Evolutionary conservation across 2,888 invertebrate species (phyloP).

Genomic region (Stenchaetothrips biformis): DNA sequence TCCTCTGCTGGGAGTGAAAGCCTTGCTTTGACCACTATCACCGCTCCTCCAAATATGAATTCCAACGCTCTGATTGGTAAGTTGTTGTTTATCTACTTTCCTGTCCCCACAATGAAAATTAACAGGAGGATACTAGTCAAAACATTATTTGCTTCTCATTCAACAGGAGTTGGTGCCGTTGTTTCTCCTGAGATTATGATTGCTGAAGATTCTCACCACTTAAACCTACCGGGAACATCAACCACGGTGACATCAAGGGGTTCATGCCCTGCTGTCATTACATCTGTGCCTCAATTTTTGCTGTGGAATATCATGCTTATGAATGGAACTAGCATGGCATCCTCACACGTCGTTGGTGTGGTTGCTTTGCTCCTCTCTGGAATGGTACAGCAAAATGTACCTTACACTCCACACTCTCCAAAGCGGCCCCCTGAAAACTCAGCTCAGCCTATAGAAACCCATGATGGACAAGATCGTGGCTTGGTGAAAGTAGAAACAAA

Average conservation of each 20-base stretch:
- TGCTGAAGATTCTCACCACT: constrained; percentile 87
- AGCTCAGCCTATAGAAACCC: constrained; percentile 65
- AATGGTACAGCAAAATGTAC: constrained; percentile 62
- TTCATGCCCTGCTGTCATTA: constrained; percentile 81
- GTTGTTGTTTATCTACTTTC: constrained; percentile 27
- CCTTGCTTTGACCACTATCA: constrained; percentile 87
- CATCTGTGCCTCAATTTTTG: constrained; percentile 85
- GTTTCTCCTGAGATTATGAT: constrained; percentile 97
- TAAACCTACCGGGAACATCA: constrained; percentile 75
- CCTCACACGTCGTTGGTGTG: constrained; percentile 92
- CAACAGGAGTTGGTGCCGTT: constrained; percentile 84
- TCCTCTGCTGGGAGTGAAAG: constrained; percentile 94
- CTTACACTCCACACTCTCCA: constrained; percentile 83
- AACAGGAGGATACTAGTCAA: background rate
- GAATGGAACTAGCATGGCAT: constrained; percentile 98
- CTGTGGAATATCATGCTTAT: constrained; percentile 79
- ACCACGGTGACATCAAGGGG: constrained; percentile 90
- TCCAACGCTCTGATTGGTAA: constrained; percentile 77
- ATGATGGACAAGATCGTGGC: constrained; percentile 91
- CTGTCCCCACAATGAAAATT: background rate
- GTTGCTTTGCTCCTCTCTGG: constrained; percentile 78
- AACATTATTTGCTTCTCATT: constrained; percentile 27
- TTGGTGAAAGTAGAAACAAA: constrained; percentile 81
- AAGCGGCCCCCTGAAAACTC: constrained; percentile 87
- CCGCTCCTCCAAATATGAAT: constrained; percentile 54